phyloP scores from a whole-genome alignment of 2,797 vertebrate genomes.

The Eulemur albifrons region DNA sequence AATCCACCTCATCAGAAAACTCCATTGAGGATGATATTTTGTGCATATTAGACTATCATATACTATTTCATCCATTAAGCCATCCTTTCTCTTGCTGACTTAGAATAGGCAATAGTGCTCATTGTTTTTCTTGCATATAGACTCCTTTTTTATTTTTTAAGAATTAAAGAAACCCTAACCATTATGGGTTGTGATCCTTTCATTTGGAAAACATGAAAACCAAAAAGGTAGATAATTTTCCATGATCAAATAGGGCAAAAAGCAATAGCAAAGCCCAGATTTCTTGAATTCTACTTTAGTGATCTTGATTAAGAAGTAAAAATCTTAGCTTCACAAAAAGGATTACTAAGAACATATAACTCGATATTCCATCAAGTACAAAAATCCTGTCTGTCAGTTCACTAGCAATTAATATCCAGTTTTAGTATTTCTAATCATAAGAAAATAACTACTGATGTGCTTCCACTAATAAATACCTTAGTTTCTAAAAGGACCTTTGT shows the following conservation, averaged over 20 bases:
- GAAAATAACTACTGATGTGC: background rate
- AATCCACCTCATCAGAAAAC: background rate
- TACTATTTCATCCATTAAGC: background rate
- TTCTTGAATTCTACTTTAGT: background rate
- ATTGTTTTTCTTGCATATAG: background rate
- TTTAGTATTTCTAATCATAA: constrained; percentile 34
- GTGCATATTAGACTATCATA: background rate
- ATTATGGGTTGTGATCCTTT: background rate
- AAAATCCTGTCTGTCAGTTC: background rate
- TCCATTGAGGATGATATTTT: background rate
- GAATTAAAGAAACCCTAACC: background rate
- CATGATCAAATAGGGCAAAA: background rate
- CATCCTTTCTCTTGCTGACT: background rate
- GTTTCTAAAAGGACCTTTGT: background rate
- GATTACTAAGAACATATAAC: background rate
- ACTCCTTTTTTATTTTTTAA: background rate
- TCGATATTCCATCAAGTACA: background rate
- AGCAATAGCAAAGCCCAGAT: background rate
- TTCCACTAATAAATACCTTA: background rate
- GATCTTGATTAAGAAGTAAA: background rate
- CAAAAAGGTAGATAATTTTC: background rate
- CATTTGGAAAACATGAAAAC: background rate
- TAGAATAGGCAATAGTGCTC: background rate
- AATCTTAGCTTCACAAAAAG: background rate
- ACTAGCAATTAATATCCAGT: background rate